Conservation (phyloP, 2,797 vertebrate species). For the Propithecus perrieri region DNA sequence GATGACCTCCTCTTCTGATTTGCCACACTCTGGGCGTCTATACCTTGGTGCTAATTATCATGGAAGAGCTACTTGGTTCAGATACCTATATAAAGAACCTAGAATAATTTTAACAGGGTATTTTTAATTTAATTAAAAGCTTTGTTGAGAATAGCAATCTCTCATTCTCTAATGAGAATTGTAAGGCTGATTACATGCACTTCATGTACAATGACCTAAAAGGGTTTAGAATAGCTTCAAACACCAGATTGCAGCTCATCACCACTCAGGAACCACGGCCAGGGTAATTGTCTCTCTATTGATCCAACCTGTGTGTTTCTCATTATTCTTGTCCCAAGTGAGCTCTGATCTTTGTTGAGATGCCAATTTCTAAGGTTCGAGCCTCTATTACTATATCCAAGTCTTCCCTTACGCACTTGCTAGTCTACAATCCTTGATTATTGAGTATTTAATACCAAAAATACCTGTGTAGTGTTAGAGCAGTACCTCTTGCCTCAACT, state of each 20-base stretch:
- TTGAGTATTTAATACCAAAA: background rate
- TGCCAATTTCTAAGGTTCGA: background rate
- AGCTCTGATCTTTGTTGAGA: background rate
- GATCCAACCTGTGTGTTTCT: background rate
- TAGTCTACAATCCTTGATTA: background rate
- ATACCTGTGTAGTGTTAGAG: background rate
- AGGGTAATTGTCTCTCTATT: background rate
- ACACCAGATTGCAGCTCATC: background rate
- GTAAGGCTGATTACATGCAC: background rate
- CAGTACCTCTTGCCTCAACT: background rate
- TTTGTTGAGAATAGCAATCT: background rate
- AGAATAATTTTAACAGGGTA: background rate
- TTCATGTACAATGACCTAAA: background rate
- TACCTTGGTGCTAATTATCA: background rate
- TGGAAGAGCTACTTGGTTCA: background rate
- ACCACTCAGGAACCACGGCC: background rate
- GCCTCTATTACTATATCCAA: background rate
- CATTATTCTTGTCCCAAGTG: constrained; percentile 13
- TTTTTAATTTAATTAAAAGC: background rate
- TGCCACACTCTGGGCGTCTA: background rate
- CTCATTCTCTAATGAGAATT: constrained; percentile 31
- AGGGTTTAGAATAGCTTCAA: background rate
- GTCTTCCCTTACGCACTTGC: background rate
- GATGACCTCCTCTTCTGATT: background rate
- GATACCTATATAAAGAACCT: background rate